Conservation (phyloP, 2,888 invertebrate genomes). For the Scaptomyza cyrtandrae region DNA sequence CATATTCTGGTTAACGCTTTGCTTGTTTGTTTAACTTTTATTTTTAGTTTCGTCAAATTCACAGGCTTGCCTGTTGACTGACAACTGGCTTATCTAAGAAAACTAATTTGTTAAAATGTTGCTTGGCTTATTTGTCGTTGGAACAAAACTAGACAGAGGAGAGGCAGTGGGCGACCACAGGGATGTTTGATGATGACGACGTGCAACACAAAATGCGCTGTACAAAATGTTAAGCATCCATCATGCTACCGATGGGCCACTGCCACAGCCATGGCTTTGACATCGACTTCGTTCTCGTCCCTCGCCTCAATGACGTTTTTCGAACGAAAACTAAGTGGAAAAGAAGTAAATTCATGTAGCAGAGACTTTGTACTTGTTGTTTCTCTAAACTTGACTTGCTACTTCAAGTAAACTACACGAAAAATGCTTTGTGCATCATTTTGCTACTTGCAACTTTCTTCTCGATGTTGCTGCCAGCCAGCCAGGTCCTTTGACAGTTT, state of each 20-base stretch:
- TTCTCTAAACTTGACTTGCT: slow-evolving; percentile 52
- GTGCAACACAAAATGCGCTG: slow-evolving; percentile 33
- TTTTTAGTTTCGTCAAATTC: background rate
- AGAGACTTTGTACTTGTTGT: slow-evolving; percentile 6
- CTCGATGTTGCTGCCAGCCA: background rate
- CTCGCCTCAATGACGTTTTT: slow-evolving; percentile 55
- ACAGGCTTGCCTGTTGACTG: slow-evolving; percentile 14
- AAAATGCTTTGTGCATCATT: slow-evolving; percentile 52
- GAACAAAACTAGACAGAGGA: background rate
- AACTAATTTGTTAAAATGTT: slow-evolving; percentile 80
- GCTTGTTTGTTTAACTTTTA: background rate
- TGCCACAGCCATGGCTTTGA: slow-evolving; percentile 6
- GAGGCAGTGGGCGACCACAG: background rate
- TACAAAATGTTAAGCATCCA: slow-evolving; percentile 59
- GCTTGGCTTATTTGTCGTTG: slow-evolving; percentile 63
- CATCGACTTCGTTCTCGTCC: slow-evolving; percentile 20
- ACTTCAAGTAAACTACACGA: slow-evolving; percentile 64
- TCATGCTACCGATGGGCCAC: slow-evolving; percentile 58
- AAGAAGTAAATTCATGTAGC: slow-evolving; percentile 58
- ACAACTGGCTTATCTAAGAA: slow-evolving; percentile 66
- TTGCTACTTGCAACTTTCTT: slow-evolving; percentile 15
- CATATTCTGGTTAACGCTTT: too few relatives aligned
- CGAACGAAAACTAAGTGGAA: slow-evolving; percentile 55
- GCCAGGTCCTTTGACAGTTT: slow-evolving; percentile 29
- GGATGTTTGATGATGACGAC: slow-evolving; percentile 34